Base-by-base conservation (phyloP, 2,113 vertebrate species). In the Nettapus auritus region DNA sequence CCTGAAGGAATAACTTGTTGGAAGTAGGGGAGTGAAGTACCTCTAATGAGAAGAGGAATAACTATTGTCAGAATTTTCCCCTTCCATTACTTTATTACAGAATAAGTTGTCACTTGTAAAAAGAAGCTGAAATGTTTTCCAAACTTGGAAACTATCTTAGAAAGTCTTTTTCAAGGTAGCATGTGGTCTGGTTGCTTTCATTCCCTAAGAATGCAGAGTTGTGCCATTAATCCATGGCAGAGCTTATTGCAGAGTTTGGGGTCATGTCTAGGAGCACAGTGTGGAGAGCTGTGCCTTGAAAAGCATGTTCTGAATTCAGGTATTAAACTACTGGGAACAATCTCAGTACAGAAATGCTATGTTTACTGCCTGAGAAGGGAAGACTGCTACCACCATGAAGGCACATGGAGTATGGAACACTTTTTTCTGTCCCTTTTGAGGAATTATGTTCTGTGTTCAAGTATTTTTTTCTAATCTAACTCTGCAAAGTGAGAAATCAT, bases 211-310 rank as follows among this genome's bases (percentile, higher is more conserved):
- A 21, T 38, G 8, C 36, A 70, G 66, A 64, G 36, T 38, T 56
- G 38, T 11, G 19, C n/a, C 42, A 42, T 44, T 42, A 56, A 80
- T 42, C 23, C 62, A 66, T 55, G 42, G 13, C 36, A 44, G 50
- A 68, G 22, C 15, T 79, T 79, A 29, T 31, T 2, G 40, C 20
- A 66, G 16, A 3, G 31, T 5, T 79, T 56, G 64, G 89, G 20
- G 6, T 52, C 46, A 21, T 0, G 0, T 42, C 23, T 23, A 31
- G 53, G 20, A 63, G 12, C 21, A 60, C 34, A 56, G 0, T 1
- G 5, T 46, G 38, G 42, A 59, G 29, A 81, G 36, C 17, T 88
- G 71, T 2, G 4, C 21, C 73, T 83, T 83, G 46, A 44, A 74
- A 81, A 81, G 13, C 8, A 11, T 11, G 13, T 63, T 74, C 56